Base-by-base conservation (phyloP, 64 coral and sea anemone species). In the Anthopleura sola region DNA sequence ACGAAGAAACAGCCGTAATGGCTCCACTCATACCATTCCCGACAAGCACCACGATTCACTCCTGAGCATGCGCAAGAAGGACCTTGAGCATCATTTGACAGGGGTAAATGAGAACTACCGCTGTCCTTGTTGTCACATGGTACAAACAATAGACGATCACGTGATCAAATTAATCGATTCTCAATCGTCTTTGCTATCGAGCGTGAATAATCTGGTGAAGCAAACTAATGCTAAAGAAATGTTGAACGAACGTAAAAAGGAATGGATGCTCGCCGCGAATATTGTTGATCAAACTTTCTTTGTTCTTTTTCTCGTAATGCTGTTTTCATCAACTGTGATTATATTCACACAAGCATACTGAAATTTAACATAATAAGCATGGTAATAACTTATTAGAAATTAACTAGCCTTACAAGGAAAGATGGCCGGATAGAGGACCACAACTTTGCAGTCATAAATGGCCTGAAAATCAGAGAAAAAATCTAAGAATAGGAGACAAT, bases 261-360 rank as follows among this genome's bases (percentile, higher is more conserved):
- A 94, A 37, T 94, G 92, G 92, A 90, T 78, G 16, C 38, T 87
- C 29, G 92, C 66, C 0, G 92, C 88, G 2, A 78, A 78, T 39
- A 94, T 94, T 24, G 56, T 94, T 29, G 92, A 94, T 26, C 80
- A 86, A 26, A 87, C 79, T n/a, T 94, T 85, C 56, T 82, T 90
- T 48, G 55, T 90, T 83, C 38, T 78, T 20, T 94, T 94, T 49
- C 55, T 90, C 23, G 32, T 94, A 8, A 83, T 94, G 54, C 12
- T 94, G 16, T 94, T 90, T 29, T 75, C 85, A n/a, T 90, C 88
- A 17, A 94, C 88, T 6, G 54, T 90, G 39, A 68, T 90, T 12
- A 78, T 94, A 57, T 90, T 94, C 47, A 81, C 75, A 3, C 71
- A 86, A 62, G 69, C 81, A 49, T 33, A 71, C 31, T 84, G n/a